Conservation (phyloP, 2,888 invertebrate genomes). For the Epiblema foenella region DNA sequence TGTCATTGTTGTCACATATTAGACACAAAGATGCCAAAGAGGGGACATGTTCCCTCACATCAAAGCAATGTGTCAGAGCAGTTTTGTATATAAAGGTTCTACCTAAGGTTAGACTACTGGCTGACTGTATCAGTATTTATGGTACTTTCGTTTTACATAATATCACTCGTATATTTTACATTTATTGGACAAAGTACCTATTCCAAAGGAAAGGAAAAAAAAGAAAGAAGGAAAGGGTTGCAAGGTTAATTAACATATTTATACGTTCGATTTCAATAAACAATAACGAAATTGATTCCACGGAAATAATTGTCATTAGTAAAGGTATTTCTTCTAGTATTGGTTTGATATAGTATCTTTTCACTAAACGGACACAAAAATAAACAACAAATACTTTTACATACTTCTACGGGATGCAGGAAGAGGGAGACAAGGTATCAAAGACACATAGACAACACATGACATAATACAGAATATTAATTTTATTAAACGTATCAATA, state of each 20-base stretch:
- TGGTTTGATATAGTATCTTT: not conserved
- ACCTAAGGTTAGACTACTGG: too few relatives aligned
- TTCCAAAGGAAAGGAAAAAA: too few relatives aligned
- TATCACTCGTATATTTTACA: too few relatives aligned
- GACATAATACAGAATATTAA: constrained; percentile 80
- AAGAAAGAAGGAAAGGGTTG: too few relatives aligned
- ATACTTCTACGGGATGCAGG: constrained; percentile 29
- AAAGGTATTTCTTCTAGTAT: not conserved
- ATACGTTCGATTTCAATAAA: not conserved
- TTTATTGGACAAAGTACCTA: too few relatives aligned
- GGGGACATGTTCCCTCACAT: not conserved
- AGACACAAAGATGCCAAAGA: too few relatives aligned
- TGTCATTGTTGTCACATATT: too few relatives aligned
- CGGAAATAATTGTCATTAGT: constrained; percentile 10
- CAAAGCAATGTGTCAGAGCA: not conserved
- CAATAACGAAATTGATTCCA: not conserved
- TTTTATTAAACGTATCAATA: constrained; percentile 78
- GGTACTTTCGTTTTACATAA: too few relatives aligned
- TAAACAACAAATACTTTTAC: constrained; percentile 9
- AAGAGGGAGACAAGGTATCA: constrained; percentile 5
- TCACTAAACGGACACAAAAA: constrained; percentile 12
- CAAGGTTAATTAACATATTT: not conserved
- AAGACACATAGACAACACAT: constrained; percentile 62
- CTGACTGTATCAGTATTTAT: too few relatives aligned
- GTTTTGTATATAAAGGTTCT: not conserved